A percentile compares a stretch with the other conserved stretches of the same genome.
Evolutionary conservation across 2,113 vertebrate genomes (phyloP).

Genomic region (Litocranius walleri): DNA sequence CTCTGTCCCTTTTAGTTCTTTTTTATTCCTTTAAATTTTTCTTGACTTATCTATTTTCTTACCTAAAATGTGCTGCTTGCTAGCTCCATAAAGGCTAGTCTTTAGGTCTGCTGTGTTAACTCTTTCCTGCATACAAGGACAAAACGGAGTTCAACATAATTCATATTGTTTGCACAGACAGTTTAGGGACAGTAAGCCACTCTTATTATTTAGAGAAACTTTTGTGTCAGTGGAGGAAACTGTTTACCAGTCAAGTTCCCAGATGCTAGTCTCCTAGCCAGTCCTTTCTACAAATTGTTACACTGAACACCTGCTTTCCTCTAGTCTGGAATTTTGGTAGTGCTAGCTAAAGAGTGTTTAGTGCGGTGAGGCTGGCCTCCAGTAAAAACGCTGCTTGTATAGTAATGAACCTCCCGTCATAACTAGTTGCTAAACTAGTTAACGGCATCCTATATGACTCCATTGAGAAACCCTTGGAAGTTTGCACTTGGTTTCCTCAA

Average conservation of each 20-base stretch:
- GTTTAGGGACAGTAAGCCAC: neutral
- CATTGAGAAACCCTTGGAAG: neutral
- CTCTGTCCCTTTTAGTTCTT: neutral
- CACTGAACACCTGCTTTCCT: neutral
- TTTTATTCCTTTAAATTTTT: neutral
- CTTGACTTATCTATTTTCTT: neutral
- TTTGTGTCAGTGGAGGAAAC: neutral
- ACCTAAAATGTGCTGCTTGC: neutral
- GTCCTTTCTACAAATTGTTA: neutral
- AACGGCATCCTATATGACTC: neutral
- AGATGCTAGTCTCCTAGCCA: neutral
- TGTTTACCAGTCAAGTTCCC: neutral
- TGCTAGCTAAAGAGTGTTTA: neutral
- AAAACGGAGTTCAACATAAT: neutral
- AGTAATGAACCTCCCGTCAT: neutral
- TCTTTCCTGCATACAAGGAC: neutral
- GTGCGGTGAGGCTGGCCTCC: neutral
- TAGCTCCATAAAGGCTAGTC: neutral
- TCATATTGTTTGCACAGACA: neutral
- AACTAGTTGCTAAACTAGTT: neutral
- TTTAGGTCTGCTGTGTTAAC: neutral
- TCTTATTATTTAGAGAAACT: neutral
- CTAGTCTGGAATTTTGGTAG: neutral
- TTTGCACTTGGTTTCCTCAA: neutral
- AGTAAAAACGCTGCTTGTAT: neutral